A percentile compares a stretch with the other conserved stretches of the same genome.
Evolutionary conservation across 2,113 vertebrate genomes (phyloP).

Genomic region (Tichodroma muraria): DNA sequence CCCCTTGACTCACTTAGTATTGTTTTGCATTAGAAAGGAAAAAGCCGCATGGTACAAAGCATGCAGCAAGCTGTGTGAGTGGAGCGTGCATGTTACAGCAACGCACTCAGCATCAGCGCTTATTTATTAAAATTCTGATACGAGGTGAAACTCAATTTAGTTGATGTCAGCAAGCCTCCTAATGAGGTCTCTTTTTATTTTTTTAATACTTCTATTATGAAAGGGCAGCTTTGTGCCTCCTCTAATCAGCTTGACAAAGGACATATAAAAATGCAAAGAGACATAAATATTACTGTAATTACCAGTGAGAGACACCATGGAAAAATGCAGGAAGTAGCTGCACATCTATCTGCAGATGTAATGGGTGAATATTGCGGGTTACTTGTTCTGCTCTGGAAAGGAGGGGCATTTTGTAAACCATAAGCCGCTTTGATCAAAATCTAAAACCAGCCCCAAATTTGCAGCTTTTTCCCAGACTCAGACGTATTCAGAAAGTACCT

Average conservation of each 20-base stretch:
- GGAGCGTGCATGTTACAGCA: background rate
- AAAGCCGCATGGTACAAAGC: background rate
- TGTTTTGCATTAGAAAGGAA: conserved; percentile 35
- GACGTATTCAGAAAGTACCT: background rate
- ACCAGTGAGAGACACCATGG: background rate
- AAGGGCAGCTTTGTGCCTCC: conserved; percentile 49
- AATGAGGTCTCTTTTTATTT: conserved; percentile 2
- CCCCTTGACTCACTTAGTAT: background rate
- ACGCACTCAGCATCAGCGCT: background rate
- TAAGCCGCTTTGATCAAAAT: background rate
- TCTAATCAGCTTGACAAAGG: conserved; percentile 51
- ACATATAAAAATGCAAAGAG: conserved; percentile 23
- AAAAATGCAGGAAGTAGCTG: background rate
- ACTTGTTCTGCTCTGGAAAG: background rate
- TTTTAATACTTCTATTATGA: conserved; percentile 2
- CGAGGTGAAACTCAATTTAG: conserved; percentile 47
- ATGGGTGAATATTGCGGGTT: background rate
- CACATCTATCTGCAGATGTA: background rate
- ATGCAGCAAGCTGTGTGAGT: background rate
- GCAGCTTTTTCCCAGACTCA: background rate
- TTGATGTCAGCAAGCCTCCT: conserved; percentile 49
- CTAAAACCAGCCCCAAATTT: background rate
- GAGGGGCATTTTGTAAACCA: background rate
- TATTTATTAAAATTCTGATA: conserved; percentile 58
- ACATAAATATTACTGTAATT: conserved; percentile 40